Percentiles rank a stretch among this genome's conserved stretches.
Evolutionary conservation across 2,888 invertebrate species (phyloP).

Genomic region (Malthinus flaveolus): DNA sequence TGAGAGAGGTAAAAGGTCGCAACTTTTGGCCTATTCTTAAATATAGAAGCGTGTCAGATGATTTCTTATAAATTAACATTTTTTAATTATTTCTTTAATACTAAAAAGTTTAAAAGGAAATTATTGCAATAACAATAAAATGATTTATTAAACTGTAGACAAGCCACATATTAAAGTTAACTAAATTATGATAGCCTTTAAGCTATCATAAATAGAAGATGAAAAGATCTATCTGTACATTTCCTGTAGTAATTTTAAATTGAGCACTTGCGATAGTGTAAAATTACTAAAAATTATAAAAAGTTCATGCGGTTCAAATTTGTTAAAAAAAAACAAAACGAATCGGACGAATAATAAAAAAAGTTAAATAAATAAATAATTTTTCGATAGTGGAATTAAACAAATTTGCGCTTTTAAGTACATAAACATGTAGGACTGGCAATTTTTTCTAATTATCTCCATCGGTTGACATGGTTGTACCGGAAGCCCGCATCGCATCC

Average conservation of each 20-base stretch:
- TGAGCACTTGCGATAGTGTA: background rate
- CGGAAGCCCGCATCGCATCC: constrained; percentile 26
- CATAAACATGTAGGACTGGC: constrained; percentile 7
- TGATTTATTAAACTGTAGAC: constrained; percentile 8
- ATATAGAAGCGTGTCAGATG: constrained; percentile 23
- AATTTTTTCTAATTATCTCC: constrained; percentile 11
- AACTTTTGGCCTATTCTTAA: constrained; percentile 25
- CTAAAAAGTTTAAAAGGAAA: background rate
- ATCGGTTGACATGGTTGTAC: constrained; percentile 9
- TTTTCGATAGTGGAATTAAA: background rate
- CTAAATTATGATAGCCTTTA: constrained; percentile 2
- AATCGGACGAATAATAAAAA: background rate
- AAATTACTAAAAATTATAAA: background rate
- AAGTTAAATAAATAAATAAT: constrained; percentile 3
- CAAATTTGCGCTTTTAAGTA: constrained; percentile 4
- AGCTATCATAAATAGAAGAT: constrained; percentile 1
- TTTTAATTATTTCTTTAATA: background rate
- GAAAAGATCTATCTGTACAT: background rate
- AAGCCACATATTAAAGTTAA: background rate
- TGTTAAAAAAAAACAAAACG: no score
- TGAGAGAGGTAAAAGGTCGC: constrained; percentile 31
- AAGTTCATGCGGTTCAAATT: no score
- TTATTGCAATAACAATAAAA: background rate
- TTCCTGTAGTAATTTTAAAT: background rate
- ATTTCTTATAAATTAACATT: constrained; percentile 15